These are phyloP conservation scores for Etheostoma nigrum DNA, from an alignment of 2,797 vertebrate species.

Conservation along the genomic window DNA sequence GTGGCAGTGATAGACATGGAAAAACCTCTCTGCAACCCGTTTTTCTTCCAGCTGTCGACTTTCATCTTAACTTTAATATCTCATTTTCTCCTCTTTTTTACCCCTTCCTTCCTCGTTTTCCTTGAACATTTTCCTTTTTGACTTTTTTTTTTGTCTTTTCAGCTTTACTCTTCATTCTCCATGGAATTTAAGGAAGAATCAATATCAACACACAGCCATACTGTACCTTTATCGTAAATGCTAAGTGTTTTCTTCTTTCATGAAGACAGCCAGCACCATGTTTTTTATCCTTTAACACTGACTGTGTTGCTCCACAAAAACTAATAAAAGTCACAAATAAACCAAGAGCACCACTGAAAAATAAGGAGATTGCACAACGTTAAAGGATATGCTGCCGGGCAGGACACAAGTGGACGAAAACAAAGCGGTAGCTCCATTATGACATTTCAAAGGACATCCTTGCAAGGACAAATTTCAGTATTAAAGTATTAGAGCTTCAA, in stretches of 20 bases:
- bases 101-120: not conserved
- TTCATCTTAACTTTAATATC: not conserved
- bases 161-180: not conserved
- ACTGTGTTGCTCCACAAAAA: constrained; percentile 23
- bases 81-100: not conserved
- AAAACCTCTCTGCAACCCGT: not conserved
- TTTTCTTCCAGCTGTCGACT: not conserved
- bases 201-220: not conserved
- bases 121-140: not conserved
- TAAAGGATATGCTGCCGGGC: constrained; percentile 39
- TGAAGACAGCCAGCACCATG: not conserved
- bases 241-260: not conserved
- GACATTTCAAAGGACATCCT: constrained; percentile 53
- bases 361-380: constrained; percentile 32
- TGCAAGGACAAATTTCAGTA: constrained; percentile 22
- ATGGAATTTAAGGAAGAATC: not conserved
- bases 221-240: not conserved
- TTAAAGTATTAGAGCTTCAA: constrained; percentile 21
- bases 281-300: constrained; percentile 1
- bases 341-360: constrained; percentile 26
- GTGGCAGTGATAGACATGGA: constrained; percentile 12
- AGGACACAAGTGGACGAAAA: constrained; percentile 46
- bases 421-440: constrained; percentile 50
- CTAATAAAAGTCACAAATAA: constrained; percentile 58
- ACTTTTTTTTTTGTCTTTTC: not conserved